Evolutionary conservation across 2,113 vertebrate species (phyloP), one percentile per base, ranked within the genome.

Genomic region (Caloenas nicobarica): DNA sequence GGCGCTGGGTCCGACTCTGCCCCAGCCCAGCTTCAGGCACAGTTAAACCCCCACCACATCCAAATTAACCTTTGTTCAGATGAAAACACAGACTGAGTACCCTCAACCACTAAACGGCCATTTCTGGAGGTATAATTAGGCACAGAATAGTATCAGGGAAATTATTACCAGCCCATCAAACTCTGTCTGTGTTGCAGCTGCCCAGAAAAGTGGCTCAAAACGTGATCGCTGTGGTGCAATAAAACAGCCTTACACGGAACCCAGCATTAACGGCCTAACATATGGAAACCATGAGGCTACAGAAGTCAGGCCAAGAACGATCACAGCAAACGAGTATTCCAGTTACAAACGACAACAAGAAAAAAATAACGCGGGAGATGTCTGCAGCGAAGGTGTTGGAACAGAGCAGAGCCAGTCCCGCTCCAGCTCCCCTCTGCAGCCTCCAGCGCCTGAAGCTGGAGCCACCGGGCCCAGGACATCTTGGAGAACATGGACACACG

Each of bases 251-350:
- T 3, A 64, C 8, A 53, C 48, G 31, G 1, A 78, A 15, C 68
- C 84, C 81, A 48, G 24, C 68, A 4, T 16, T 15, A 29, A 40
- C 54, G 8, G 81, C 13, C 83, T 36, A 28, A 44, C 94, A 94
- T 80, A 91, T 79, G 93, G 90, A 88, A 89, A 91, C 83, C 92
- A 93, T 53, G 93, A 96, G 93, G 88, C 86, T 71, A 25, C 53
- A 74, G 44, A 69, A 80, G 79, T 22, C 21, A 0, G 85, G 93
- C 95, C 93, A 93, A 86, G 69, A 94, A 74, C 0, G 7, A 84
- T 71, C 76, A 8, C 0, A 7, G 90, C 86, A 66, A 36, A 16
- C 0, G 86, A 86, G 46, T 24, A 61, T 48, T 79, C 73, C 90
- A 81, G 71, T 18, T 70, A 76, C 44, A 91, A 84, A 84, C 48